Percentiles rank a stretch among this genome's conserved stretches.
Evolutionary conservation across 1,140 invertebrate genomes (phyloP).

Genomic region (Notospermus geniculatus): DNA sequence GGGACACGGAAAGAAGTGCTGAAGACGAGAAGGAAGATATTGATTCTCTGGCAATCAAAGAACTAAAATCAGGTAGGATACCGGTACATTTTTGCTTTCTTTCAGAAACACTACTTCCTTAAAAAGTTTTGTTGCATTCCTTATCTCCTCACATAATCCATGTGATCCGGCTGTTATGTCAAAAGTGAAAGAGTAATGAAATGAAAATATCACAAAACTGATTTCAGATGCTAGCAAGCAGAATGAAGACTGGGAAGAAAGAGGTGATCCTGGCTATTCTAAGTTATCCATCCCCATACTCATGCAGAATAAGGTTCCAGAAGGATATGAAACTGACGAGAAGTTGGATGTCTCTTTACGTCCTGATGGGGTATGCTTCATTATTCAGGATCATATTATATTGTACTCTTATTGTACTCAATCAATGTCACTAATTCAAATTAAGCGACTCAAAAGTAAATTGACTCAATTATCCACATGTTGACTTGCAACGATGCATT

Average conservation of each 20-base stretch:
- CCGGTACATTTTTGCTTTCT: neutral
- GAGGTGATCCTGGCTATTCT: constrained; percentile 41
- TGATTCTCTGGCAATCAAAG: constrained; percentile 47
- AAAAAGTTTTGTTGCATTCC: neutral
- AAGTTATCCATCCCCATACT: constrained; percentile 52
- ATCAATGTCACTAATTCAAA: neutral
- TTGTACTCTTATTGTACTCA: no score
- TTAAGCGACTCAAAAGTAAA: neutral
- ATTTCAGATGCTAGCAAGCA: constrained; percentile 39
- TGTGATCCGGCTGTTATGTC: no score
- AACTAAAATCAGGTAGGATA: constrained; percentile 49
- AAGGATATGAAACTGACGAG: constrained; percentile 59
- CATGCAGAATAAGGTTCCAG: constrained; percentile 57
- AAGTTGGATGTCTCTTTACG: constrained; percentile 57
- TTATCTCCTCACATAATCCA: no score
- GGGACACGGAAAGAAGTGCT: constrained; percentile 22
- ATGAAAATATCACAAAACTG: constrained; percentile 6
- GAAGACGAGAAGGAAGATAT: constrained; percentile 24
- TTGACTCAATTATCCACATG: neutral
- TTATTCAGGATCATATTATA: no score
- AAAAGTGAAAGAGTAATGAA: neutral
- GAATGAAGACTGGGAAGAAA: constrained; percentile 41
- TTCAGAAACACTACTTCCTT: neutral
- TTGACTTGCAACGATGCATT: no score
- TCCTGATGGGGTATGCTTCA: constrained; percentile 47